Evolutionary conservation across 2,113 vertebrate genomes (phyloP), one percentile per base, ranked within the genome.

Genomic region (Passer montanus): DNA sequence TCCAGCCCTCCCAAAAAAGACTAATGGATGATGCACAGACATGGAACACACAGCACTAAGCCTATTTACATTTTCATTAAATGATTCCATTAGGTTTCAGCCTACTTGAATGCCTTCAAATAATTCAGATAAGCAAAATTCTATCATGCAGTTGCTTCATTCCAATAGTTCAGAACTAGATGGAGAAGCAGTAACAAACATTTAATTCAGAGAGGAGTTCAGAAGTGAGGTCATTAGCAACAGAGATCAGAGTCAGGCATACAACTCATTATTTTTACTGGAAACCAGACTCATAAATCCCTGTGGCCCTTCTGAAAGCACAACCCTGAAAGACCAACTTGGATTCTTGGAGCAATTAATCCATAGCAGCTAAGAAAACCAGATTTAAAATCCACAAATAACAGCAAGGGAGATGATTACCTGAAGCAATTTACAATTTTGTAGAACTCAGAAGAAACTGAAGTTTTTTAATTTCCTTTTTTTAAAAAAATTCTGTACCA

Each of bases 261-360:
- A 56, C 26, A 74, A 91, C 67, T 91, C 91, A 87, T 93, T 91
- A 96, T 87, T 94, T 86, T 95, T 94, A 94, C 93, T 70, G 92
- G 82, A 93, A 97, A 69, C 31, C 16, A 67, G 64, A 70, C 73
- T 90, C 74, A 89, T 86, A 94, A 93, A 96, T 96, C 82, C 76
- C 62, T 35, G 28, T 5, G 37, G 67, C 44, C 59, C 52, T 56
- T 84, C 59, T 56, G 74, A 93, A 96, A 77, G 68, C 43, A 53
- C 24, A n/a, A 24, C 46, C 68, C 90, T 85, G 76, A 80, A 64
- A 59, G 55, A 81, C 58, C 78, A 90, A 13, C 56, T 66, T 78
- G 73, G 37, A 92, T 77, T 92, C 68, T 55, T 56, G 44, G 35
- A 84, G 91, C 24, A 91, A 90, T 78, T 90, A 76, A 73, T 87